Conservation (phyloP, 2,888 invertebrate species). For the Camptogramma bilineatum region DNA sequence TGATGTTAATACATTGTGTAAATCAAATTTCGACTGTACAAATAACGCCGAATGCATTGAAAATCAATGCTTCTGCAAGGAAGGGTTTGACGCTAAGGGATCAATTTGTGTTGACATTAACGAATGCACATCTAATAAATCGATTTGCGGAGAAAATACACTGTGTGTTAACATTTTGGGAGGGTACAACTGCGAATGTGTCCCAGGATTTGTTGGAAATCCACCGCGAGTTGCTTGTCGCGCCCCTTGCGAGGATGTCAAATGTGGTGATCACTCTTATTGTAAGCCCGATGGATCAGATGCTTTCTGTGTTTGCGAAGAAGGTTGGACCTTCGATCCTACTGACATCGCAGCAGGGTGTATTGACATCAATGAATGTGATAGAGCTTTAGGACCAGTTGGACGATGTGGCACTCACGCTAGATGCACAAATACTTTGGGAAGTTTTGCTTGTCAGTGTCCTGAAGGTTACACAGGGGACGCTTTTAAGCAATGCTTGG, state of each 20-base stretch:
- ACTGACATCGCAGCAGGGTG: constrained; percentile 95
- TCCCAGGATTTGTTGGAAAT: constrained; percentile 92
- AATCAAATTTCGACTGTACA: constrained; percentile 95
- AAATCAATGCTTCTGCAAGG: constrained; percentile 94
- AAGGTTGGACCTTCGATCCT: constrained; percentile 97
- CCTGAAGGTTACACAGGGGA: constrained; percentile 94
- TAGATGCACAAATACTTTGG: constrained; percentile 91
- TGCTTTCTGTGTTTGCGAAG: constrained; percentile 96
- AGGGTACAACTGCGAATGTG: constrained; percentile 93
- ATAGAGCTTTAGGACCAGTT: constrained; percentile 89
- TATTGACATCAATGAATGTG: constrained; percentile 97
- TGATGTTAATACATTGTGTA: constrained; percentile 93
- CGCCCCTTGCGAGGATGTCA: constrained; percentile 96
- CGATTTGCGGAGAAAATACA: constrained; percentile 90
- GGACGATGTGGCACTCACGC: constrained; percentile 95
- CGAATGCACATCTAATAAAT: constrained; percentile 87
- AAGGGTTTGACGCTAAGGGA: constrained; percentile 92
- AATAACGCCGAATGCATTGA: constrained; percentile 96
- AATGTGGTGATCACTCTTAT: constrained; percentile 94
- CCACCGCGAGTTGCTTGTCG: constrained; percentile 93
- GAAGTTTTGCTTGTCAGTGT: constrained; percentile 92
- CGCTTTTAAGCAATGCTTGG: constrained; percentile 91
- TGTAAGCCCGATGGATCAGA: constrained; percentile 95
- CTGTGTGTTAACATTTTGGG: constrained; percentile 92
- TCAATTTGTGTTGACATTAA: constrained; percentile 93